phyloP scores from a whole-genome alignment of 2,113 vertebrate genomes.

The Serilophus lunatus region DNA sequence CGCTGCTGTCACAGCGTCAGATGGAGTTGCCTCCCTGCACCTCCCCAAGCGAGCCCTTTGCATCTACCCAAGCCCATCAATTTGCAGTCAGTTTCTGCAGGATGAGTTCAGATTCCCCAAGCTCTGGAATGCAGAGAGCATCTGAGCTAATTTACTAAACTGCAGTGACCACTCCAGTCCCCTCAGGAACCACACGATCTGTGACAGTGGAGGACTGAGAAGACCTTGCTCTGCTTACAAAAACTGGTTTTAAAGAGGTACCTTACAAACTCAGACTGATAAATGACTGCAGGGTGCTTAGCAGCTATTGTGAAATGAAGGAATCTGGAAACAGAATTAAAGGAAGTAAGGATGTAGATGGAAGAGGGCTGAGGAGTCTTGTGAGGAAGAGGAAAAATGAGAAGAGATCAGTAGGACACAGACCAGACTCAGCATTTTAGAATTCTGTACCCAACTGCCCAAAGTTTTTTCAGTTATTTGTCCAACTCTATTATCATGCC shows the following conservation, averaged over 20 bases:
- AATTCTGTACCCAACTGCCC: background rate
- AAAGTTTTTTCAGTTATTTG: background rate
- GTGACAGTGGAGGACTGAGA: background rate
- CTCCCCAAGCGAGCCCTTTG: background rate
- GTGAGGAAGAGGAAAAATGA: background rate
- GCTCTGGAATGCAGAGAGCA: background rate
- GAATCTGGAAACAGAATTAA: background rate
- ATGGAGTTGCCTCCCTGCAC: background rate
- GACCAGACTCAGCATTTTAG: background rate
- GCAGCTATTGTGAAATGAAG: background rate
- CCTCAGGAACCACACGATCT: background rate
- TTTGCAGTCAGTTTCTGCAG: background rate
- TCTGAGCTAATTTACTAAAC: background rate
- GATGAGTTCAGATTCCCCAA: background rate
- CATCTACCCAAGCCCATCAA: background rate
- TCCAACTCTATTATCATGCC: background rate
- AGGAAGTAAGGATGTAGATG: background rate
- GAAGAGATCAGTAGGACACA: background rate
- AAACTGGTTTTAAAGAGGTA: background rate
- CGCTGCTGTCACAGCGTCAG: background rate
- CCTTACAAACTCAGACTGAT: fast-evolving
- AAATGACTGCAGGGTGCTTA: background rate
- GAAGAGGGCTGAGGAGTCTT: fast-evolving
- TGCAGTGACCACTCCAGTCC: background rate
- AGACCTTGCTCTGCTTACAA: background rate